Conservation (phyloP, 2,797 vertebrate genomes). For the Allobates femoralis region DNA sequence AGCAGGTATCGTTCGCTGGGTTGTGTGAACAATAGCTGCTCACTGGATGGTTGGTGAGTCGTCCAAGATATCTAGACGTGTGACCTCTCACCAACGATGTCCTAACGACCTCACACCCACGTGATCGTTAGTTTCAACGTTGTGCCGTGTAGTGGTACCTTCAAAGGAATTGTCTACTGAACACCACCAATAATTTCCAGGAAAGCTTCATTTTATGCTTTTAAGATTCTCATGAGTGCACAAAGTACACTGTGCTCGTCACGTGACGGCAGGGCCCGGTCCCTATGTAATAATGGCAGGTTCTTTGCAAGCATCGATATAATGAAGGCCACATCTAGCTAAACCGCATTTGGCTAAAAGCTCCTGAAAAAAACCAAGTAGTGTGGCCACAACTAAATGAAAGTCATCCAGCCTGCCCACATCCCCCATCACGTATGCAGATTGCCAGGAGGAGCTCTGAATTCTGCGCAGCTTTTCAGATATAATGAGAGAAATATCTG, state of each 20-base stretch:
- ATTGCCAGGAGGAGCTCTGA: not conserved
- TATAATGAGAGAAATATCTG: not conserved
- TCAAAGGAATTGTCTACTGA: too few relatives aligned
- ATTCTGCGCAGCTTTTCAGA: not conserved
- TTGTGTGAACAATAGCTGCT: too few relatives aligned
- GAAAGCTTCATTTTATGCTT: not conserved
- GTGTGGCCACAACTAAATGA: not conserved
- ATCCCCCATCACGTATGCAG: not conserved
- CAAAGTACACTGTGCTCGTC: not conserved
- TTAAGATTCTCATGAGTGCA: not conserved
- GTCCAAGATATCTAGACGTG: too few relatives aligned
- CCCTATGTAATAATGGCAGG: not conserved
- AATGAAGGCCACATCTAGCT: not conserved
- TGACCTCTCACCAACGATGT: too few relatives aligned
- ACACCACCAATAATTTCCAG: too few relatives aligned
- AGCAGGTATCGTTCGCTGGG: too few relatives aligned
- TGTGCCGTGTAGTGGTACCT: too few relatives aligned
- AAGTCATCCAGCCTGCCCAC: not conserved
- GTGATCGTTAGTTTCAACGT: too few relatives aligned
- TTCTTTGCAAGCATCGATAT: not conserved
- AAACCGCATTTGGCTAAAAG: not conserved
- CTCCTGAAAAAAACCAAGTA: not conserved
- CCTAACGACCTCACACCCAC: too few relatives aligned
- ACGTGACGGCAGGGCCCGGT: not conserved
- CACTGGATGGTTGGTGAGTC: too few relatives aligned